Percentiles rank a stretch among this genome's conserved stretches.
Evolutionary conservation across 2,888 invertebrate species (phyloP).

Genomic region (Clepsis dumicolana): DNA sequence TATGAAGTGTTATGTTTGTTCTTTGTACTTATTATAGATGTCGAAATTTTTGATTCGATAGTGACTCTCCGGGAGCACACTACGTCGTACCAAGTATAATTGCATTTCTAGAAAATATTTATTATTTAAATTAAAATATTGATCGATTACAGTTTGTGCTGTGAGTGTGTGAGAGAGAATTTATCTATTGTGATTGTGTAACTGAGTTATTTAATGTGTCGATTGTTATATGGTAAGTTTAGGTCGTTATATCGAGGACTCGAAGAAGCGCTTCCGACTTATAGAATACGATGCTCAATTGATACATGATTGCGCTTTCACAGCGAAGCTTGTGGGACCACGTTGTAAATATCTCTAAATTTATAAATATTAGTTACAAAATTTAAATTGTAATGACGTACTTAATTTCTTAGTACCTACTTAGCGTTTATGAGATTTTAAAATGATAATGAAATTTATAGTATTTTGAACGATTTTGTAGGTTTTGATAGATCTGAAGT

Average conservation of each 20-base stretch:
- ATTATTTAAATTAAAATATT: slow-evolving; percentile 81
- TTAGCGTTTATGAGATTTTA: slow-evolving; percentile 83
- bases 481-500: slow-evolving; percentile 72
- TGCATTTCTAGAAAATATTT: slow-evolving; percentile 85
- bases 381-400: slow-evolving; percentile 69
- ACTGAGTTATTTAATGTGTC: slow-evolving; percentile 83
- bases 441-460: slow-evolving; percentile 71
- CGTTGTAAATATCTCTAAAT: slow-evolving; percentile 83
- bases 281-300: slow-evolving; percentile 80
- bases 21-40: slow-evolving; percentile 78
- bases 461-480: slow-evolving; percentile 77
- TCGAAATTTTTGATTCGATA: slow-evolving; percentile 71
- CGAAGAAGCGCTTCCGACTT: slow-evolving; percentile 70
- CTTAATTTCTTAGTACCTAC: slow-evolving; percentile 80
- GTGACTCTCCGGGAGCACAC: slow-evolving; percentile 63
- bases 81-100: slow-evolving; percentile 83
- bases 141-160: slow-evolving; percentile 78
- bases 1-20: slow-evolving; percentile 83
- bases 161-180: slow-evolving; percentile 77
- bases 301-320: slow-evolving; percentile 78
- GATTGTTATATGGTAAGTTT: slow-evolving; percentile 73
- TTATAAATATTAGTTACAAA: slow-evolving; percentile 76
- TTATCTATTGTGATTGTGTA: slow-evolving; percentile 75
- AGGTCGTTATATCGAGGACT: slow-evolving; percentile 61
- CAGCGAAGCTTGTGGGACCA: slow-evolving; percentile 75